Evolutionary conservation across 2,888 invertebrate species (phyloP).

Genomic region (Perdita meconis): DNA sequence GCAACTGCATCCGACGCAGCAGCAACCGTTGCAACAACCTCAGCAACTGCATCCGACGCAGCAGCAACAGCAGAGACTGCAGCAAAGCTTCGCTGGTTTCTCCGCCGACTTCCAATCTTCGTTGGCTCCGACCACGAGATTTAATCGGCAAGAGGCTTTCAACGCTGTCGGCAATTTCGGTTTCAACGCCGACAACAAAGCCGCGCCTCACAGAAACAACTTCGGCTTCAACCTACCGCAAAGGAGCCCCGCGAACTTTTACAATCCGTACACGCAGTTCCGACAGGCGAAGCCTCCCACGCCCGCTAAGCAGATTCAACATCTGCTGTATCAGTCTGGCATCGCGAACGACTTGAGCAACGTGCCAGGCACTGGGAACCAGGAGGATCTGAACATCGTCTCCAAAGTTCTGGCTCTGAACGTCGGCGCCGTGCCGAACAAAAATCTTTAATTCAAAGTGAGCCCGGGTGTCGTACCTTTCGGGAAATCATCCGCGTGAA

Average conservation of each 20-base stretch:
- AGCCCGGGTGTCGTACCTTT: slow-evolving; percentile 42
- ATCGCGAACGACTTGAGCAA: slow-evolving; percentile 85
- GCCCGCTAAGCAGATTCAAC: slow-evolving; percentile 87
- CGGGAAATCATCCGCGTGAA: slow-evolving; percentile 63
- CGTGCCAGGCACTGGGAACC: slow-evolving; percentile 83
- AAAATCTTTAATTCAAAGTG: slow-evolving; percentile 68
- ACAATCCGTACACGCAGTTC: slow-evolving; percentile 70
- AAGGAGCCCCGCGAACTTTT: slow-evolving; percentile 76
- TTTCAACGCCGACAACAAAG: slow-evolving; percentile 84
- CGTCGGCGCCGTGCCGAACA: slow-evolving; percentile 87
- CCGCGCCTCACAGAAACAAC: slow-evolving; percentile 64
- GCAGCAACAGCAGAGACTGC: slow-evolving; percentile 77
- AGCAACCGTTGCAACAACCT: slow-evolving; percentile 68
- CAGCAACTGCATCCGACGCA: slow-evolving; percentile 53
- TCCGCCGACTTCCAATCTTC: slow-evolving; percentile 76
- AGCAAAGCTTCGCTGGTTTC: slow-evolving; percentile 77
- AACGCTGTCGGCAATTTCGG: slow-evolving; percentile 87
- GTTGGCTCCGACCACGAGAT: slow-evolving; percentile 82
- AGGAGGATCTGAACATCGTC: slow-evolving; percentile 92
- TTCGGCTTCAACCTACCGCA: slow-evolving; percentile 71
- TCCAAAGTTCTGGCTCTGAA: slow-evolving; percentile 92
- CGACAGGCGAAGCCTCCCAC: slow-evolving; percentile 68
- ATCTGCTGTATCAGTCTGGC: slow-evolving; percentile 88
- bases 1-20: slow-evolving; percentile 57
- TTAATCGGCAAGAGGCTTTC: slow-evolving; percentile 83